Evolutionary conservation across 2,113 vertebrate species (phyloP), one percentile per base, ranked within the genome.

Genomic region (Chaenogobius annularis): DNA sequence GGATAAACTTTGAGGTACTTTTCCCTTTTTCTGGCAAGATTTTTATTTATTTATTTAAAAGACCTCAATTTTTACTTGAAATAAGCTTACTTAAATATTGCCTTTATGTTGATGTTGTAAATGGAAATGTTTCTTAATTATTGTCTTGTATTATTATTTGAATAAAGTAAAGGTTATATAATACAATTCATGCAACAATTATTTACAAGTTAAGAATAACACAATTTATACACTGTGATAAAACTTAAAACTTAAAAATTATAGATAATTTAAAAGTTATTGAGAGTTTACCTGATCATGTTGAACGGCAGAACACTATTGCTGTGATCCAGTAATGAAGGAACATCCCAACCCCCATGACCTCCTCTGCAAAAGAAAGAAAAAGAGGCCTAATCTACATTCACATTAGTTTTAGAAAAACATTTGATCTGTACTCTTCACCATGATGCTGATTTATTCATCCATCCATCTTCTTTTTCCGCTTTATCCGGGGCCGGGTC

Each of bases 141-240:
- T 65, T 78, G 35, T n/a, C n/a, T n/a, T n/a, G n/a, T n/a, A n/a
- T 47, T 80, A 37, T 50, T 56, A 52, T 76, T 55, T 66, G n/a
- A 81, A 64, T 85, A 77, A 82, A 79, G 14, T 40, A 19, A 47
- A 31, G 26, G 4, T 31, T 31, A 31, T 31, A 4, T 67, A 58
- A 66, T 63, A 3, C 0, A 40, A 40, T 40, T 40, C 37, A 5
- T 65, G 11, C 20, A 62, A 59, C 5, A 55, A 3, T 26, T 37
- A 55, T 69, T 50, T 48, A 3, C 11, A 9, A 55, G 10, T 58
- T 26, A 10, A n/a, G n/a, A 19, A 54, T 54, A n/a, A n/a, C n/a
- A n/a, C n/a, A n/a, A n/a, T n/a, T n/a, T n/a, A n/a, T n/a, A n/a
- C n/a, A n/a, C n/a, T n/a, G n/a, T n/a, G n/a, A n/a, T n/a, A n/a